Base-by-base conservation (phyloP, 64 coral and sea anemone genomes). In the Platygyra sinensis region DNA sequence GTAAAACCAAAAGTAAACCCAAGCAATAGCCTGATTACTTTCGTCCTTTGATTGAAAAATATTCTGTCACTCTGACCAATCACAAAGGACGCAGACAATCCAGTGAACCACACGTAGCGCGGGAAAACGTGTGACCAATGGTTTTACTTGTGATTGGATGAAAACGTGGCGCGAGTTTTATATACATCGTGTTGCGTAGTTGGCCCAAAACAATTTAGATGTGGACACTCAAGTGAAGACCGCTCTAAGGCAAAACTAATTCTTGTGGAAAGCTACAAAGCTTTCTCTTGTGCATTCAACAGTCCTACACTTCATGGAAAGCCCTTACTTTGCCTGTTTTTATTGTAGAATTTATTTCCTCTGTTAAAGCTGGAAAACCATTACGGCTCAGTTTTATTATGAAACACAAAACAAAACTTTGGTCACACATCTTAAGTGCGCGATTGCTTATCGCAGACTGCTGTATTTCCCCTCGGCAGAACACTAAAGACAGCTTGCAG, bases 401-500 rank as follows among this genome's bases (percentile, higher is more conserved):
- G 11, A 57, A 57, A 57, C 54, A 16, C 54, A 57, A 9, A 13
- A 14, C 10, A 57, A 2, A 16, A 57, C 54, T 2, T 57, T 46
- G 42, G 42, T 46, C 42, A 46, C 42, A 46, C 63, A 19, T 1
- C 24, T 67, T 25, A 29, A 27, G 25, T 69, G 25, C 10, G 22
- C 22, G 20, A 0, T 9, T 10, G 22, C 22, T 27, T 25, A 69
- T 69, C 65, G 4, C 22, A 10, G 22, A 10, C 65, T 61, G 3
- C 3, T 28, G 0, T 71, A 5, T 39, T 69, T 46, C 52, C 64
- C 10, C 27, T 83, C 28, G 24, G 19, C 10, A 87, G 96, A 95
- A 57, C 50, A 94, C 93, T 42, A 94, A 95, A 78, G 96, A 98
- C 61, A 98, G 91, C 61, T 78, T 98, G 38, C 93, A 89, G 72